Evolutionary conservation across 2,888 invertebrate genomes (phyloP).

Genomic region (Yponomeuta sedellus): DNA sequence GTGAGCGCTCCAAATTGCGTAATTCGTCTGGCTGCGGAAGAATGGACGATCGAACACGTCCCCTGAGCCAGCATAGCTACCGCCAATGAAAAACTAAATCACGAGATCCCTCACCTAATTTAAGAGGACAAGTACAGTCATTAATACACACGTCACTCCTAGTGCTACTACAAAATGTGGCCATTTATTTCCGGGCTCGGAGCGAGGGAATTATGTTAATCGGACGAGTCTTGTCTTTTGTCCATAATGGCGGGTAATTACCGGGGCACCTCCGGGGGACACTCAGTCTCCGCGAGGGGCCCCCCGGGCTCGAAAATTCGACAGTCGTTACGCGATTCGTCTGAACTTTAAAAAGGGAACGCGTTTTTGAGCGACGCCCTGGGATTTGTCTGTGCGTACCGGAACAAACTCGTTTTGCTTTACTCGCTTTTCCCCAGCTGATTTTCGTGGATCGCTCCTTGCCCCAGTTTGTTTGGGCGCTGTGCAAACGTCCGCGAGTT

Average conservation of each 20-base stretch:
- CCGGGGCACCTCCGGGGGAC: slow-evolving; percentile 68
- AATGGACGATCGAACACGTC: slow-evolving; percentile 17
- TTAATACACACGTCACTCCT: slow-evolving; percentile 74
- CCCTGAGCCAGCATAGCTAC: slow-evolving; percentile 28
- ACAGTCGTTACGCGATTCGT: slow-evolving; percentile 74
- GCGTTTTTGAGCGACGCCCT: slow-evolving; percentile 63
- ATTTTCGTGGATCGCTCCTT: slow-evolving; percentile 28
- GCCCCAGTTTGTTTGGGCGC: slow-evolving; percentile 9
- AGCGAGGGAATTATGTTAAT: slow-evolving; percentile 75
- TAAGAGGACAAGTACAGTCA: slow-evolving; percentile 73
- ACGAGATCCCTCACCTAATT: slow-evolving; percentile 72
- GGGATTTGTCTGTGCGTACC: slow-evolving; percentile 56
- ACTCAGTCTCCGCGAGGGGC: slow-evolving; percentile 56
- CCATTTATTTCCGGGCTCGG: slow-evolving; percentile 70
- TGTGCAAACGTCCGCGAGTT: slow-evolving; percentile 26
- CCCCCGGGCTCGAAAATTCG: slow-evolving; percentile 64
- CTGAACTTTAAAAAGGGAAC: slow-evolving; percentile 73
- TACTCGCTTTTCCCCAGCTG: slow-evolving; percentile 39
- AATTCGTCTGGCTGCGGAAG: slow-evolving; percentile 7
- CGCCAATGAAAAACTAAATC: slow-evolving; percentile 71
- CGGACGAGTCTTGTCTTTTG: slow-evolving; percentile 74
- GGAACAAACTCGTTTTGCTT: slow-evolving; percentile 46
- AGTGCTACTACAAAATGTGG: slow-evolving; percentile 74
- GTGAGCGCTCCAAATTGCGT: background rate
- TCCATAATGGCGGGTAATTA: slow-evolving; percentile 76